Evolutionary conservation across 2,113 vertebrate species (phyloP), one percentile per base, ranked within the genome.

Genomic region (Asarcornis scutulata): DNA sequence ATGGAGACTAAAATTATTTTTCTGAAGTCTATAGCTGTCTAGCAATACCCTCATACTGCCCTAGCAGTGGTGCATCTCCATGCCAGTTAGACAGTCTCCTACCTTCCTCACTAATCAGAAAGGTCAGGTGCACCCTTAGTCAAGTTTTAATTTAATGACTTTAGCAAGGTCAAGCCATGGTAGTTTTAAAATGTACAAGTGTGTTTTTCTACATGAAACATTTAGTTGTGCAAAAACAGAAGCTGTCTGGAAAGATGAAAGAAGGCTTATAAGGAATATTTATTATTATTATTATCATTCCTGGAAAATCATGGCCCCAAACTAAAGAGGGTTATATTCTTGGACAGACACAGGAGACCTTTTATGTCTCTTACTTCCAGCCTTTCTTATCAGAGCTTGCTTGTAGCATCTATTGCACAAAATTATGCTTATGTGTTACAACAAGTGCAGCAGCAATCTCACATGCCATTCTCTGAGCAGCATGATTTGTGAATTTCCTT

Each of bases 361-460:
- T 80, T 60, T 9, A 10, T 2, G 2, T 13, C 38, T 58, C 44
- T 76, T 38, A 13, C 13, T 89, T 44, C 20, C 38, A 75, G 36
- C 32, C 44, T 55, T 58, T 59, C 56, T 25, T 27, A 38, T 13
- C 64, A 56, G 40, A 3, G 2, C 32, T 46, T 21, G 38, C 31
- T 26, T 5, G 8, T 4, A 34, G 23, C 14, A 50, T 22, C 46
- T 48, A 48, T 48, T 99, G 99, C 97, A 99, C 98, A 95, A 99
- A 99, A 97, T 99, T 99, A 96, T 99, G 98, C 96, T 99, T 99
- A 97, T 99, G 99, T 97, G 99, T 99, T 32, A 99, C 98, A n/a
- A 99, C 98, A 53, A 99, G 97, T 38, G 99, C 99, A 1, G 99
- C 98, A 4, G 99, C 98, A 7, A 99, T 99, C 97, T 99, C 99